Evolutionary conservation across 2,888 invertebrate species (phyloP), one percentile per base, ranked within the genome.

Genomic region (Ochlodes sylvanus): DNA sequence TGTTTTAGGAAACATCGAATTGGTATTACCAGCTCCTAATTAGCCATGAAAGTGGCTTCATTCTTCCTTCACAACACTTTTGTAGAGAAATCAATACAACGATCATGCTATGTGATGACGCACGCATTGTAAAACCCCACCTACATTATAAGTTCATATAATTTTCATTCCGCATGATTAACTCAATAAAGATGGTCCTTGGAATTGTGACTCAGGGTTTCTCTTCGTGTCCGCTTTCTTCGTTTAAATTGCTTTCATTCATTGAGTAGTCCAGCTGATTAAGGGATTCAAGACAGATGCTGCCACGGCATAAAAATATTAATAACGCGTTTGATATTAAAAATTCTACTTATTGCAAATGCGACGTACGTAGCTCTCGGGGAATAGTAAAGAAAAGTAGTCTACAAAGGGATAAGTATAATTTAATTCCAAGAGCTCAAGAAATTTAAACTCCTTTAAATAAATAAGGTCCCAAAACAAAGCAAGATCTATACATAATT

Each of bases 111-210:
- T 5, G 44, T 61, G 56, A 68, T 52, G 52, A 52, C 27, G 52
- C 52, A 52, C 62, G 62, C 44, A 68, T 32, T 41, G 62, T 68
- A 41, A 68, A 61, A 62, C 62, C 62, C 55, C 62, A 41, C 62
- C 62, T 47, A 67, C 54, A 15, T 61, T 56, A 67, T 21, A 32
- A 60, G 32, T 32, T 56, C 61, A 47, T 12, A 50, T 62, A 27
- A 62, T n/a, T 56, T 68, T 62, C 47, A 62, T 68, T 63, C 19
- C 34, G 62, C 68, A 47, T 62, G 62, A 62, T 62, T 62, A 68
- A 68, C 47, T 56, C 62, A 50, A 68, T 68, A 62, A 68, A 50
- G 68, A 55, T 34, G 34, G 34, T 56, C 21, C 44, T 34, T 47
- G 34, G 56, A 62, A 68, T 14, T 41, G 50, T 57, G 56, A 62